A percentile compares a stretch with the other conserved stretches of the same genome.
Evolutionary conservation across 2,113 vertebrate species (phyloP).

Genomic region (Tringa solitaria): DNA sequence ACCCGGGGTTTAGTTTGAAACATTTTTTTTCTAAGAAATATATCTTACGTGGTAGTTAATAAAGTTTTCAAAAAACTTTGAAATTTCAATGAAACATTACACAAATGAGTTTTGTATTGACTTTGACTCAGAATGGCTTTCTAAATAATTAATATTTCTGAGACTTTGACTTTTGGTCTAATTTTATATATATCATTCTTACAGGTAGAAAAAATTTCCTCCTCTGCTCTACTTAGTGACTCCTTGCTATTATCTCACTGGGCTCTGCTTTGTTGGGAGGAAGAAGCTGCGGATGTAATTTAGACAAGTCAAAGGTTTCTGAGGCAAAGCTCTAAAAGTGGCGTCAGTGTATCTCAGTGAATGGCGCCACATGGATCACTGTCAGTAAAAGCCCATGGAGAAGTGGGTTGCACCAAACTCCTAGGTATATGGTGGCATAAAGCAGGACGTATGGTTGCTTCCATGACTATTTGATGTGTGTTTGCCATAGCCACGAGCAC

Average conservation of each 20-base stretch:
- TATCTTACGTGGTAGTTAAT: not conserved
- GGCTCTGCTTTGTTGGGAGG: not conserved
- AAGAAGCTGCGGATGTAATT: not conserved
- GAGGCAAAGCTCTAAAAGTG: not conserved
- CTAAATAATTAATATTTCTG: not conserved
- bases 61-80: not conserved
- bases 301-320: not conserved
- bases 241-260: not conserved
- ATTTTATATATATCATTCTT: not conserved
- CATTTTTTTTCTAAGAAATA: not conserved
- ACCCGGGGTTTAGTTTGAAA: not conserved
- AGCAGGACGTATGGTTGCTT: not conserved
- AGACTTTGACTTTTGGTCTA: not conserved
- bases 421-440: not conserved
- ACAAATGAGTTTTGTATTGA: not conserved
- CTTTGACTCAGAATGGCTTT: not conserved
- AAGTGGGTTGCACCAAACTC: not conserved
- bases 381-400: accelerated
- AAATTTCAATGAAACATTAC: not conserved
- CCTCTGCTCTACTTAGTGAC: not conserved
- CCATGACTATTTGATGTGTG: not conserved
- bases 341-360: not conserved
- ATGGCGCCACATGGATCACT: not conserved
- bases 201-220: not conserved
- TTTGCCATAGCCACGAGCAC: not conserved